Evolutionary conservation across 2,888 invertebrate species (phyloP).

Genomic region (Drymonia ruficornis): DNA sequence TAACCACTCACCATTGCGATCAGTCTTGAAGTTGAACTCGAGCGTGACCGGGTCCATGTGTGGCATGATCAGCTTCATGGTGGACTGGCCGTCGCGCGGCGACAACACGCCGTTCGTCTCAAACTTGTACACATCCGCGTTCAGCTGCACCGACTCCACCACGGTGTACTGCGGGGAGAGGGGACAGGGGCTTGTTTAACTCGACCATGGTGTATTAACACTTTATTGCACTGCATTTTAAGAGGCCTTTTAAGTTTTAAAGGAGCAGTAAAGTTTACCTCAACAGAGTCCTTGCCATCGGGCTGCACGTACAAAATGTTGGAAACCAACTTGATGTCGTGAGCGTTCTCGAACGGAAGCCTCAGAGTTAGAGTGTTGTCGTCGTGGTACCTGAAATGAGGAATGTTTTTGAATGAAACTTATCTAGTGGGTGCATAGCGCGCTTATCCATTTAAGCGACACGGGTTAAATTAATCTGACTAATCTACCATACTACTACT

Average conservation of each 20-base stretch:
- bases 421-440: neutral
- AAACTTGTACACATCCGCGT: conserved; percentile 80
- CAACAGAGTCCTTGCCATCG: conserved; percentile 64
- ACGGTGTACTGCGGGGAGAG: conserved; percentile 54
- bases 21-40: conserved; percentile 70
- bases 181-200: neutral
- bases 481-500: no score
- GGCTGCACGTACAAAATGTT: conserved; percentile 61
- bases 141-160: conserved; percentile 74
- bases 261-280: conserved; percentile 43
- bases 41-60: conserved; percentile 76
- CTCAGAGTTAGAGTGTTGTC: conserved; percentile 76
- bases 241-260: no score
- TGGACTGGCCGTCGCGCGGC: conserved; percentile 60
- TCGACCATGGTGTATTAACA: no score
- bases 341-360: conserved; percentile 84
- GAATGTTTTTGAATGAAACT: neutral
- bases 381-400: conserved; percentile 66
- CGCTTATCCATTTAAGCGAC: no score
- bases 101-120: conserved; percentile 68
- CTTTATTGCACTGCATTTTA: no score
- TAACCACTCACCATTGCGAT: conserved; percentile 54
- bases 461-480: no score
- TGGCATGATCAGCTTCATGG: conserved; percentile 70
- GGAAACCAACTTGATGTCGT: conserved; percentile 79